Evolutionary conservation across 2,797 vertebrate species (phyloP), one percentile per base, ranked within the genome.

Genomic region (Mycteria americana): DNA sequence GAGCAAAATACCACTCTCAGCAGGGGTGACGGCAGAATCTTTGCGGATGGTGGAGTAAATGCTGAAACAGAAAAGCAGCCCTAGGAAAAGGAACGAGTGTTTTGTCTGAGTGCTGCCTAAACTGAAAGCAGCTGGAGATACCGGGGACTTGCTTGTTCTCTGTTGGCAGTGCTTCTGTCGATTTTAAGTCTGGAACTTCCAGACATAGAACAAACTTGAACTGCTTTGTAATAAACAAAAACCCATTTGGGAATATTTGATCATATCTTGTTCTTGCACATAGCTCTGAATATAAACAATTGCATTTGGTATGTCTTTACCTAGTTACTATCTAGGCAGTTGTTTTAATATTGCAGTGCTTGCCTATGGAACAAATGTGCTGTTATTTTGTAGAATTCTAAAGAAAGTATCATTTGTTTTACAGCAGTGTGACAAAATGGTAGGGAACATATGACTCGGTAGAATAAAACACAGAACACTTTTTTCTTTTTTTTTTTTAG

Each of bases 331-430:
- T 89, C 39, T 72, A 78, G 81, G 59, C 45, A 43, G 41, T 83
- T 70, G 23, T 77, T 77, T 88, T 37, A 43, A 35, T 70, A 28
- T 18, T 83, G 92, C 84, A 92, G 62, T 60, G 84, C 72, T 91
- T 91, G 82, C 65, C 60, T 81, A 5, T 89, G 73, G 82, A 92
- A 72, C 88, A 92, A 87, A 95, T 16, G 79, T 51, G 54, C 79
- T 94, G 82, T 92, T 93, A 43, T 87, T 93, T 75, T 65, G 68
- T 92, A 15, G 94, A 95, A 95, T 82, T 69, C 77, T 93, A 92
- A 95, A 96, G 96, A 96, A 95, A 92, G 67, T 94, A 24, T 88
- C 54, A 18, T 93, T 97, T 97, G 95, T 97, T 97, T 92, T 65
- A 50, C 76, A 93, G 76, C 87, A 86, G 73, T 65, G 86, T 89